Evolutionary conservation across 2,797 vertebrate species (phyloP).

Genomic region (Typhlichthys subterraneus): DNA sequence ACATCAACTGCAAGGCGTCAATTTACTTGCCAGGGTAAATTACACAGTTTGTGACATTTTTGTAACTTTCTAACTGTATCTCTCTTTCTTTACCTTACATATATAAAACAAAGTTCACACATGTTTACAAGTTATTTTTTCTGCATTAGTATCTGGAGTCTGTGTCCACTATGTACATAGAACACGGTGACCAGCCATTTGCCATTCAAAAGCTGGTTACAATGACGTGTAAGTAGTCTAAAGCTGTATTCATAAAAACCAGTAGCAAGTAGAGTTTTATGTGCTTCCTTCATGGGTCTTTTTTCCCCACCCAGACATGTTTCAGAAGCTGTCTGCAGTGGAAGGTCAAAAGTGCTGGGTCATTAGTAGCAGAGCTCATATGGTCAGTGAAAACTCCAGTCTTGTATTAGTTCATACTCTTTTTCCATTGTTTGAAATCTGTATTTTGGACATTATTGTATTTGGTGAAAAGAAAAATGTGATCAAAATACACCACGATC

Average conservation of each 20-base stretch:
- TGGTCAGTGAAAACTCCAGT: constrained; percentile 59
- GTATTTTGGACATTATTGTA: too few species aligned
- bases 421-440: too few species aligned
- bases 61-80: neutral
- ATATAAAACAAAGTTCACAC: too few species aligned
- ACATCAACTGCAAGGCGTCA: constrained; percentile 79
- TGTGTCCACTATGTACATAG: constrained; percentile 74
- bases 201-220: constrained; percentile 84
- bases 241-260: neutral
- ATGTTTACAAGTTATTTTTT: neutral
- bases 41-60: neutral
- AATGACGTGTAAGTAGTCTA: constrained; percentile 81
- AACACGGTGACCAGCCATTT: constrained; percentile 75
- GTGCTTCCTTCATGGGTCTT: too few species aligned
- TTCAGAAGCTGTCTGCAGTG: constrained; percentile 85
- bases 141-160: constrained; percentile 81
- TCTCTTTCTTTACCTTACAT: neutral
- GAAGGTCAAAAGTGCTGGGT: constrained; percentile 83
- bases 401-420: neutral
- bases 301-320: constrained; percentile 77
- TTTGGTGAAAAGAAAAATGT: too few species aligned
- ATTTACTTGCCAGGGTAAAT: constrained; percentile 82
- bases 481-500: neutral
- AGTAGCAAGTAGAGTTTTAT: constrained; percentile 2
- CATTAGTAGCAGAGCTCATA: constrained; percentile 80